phyloP scores from a whole-genome alignment of 2,113 vertebrate species.

The Xiphorhynchus elegans region DNA sequence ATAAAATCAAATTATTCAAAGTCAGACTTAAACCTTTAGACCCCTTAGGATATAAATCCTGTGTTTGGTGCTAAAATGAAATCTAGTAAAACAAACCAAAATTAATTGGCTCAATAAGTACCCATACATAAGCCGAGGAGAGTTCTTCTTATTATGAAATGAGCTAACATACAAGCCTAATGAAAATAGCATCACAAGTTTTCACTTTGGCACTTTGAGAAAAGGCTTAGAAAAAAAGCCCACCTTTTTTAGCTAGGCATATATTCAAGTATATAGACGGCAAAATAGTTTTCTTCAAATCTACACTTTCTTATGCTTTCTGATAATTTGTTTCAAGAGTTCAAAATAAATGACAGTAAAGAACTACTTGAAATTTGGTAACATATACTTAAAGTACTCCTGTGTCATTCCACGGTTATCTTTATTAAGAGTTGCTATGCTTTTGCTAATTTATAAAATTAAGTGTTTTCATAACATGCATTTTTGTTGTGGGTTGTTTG shows the following conservation, averaged over 20 bases:
- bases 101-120: neutral
- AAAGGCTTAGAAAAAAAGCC: neutral
- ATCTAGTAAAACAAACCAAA: neutral
- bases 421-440: neutral
- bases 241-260: neutral
- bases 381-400: neutral
- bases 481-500: neutral
- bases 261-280: neutral
- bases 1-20: neutral
- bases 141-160: neutral
- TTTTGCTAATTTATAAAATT: neutral
- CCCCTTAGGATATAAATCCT: neutral
- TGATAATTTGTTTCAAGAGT: conserved; percentile 32
- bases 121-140: neutral
- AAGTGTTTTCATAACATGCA: neutral
- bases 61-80: neutral
- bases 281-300: conserved; percentile 5
- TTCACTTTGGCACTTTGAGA: neutral
- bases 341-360: conserved; percentile 3
- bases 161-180: conserved; percentile 17
- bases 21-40: neutral
- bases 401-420: neutral
- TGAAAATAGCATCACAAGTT: conserved; percentile 18
- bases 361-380: conserved; percentile 11
- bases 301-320: neutral